phyloP scores from a whole-genome alignment of 2,113 vertebrate genomes.

The Brienomyrus longianalis region DNA sequence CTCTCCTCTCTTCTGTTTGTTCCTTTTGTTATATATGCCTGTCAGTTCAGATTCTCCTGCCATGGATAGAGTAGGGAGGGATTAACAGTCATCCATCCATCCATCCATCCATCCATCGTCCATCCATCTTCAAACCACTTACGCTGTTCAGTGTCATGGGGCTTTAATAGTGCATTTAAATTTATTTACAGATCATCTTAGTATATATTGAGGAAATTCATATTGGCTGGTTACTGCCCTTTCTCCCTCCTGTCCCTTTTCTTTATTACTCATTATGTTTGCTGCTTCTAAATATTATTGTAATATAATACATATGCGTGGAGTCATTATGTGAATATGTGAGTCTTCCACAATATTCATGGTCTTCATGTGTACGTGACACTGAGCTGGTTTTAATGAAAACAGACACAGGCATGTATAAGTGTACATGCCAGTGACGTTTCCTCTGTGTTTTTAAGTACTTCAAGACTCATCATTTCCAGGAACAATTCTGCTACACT shows the following conservation, averaged over 20 bases:
- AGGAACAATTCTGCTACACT: not conserved
- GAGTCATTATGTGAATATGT: not conserved
- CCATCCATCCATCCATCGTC: not conserved
- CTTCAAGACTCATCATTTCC: not conserved
- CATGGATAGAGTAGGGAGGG: not conserved
- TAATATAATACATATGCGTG: not conserved
- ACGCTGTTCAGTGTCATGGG: not conserved
- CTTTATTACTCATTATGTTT: not conserved
- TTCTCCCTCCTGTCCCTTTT: not conserved
- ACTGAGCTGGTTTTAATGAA: not conserved
- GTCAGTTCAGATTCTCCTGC: constrained; percentile 8
- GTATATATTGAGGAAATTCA: not conserved
- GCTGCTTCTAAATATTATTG: not conserved
- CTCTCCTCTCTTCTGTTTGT: constrained; percentile 39
- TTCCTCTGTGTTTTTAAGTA: not conserved
- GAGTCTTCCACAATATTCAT: not conserved
- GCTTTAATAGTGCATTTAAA: not conserved
- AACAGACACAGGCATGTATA: not conserved
- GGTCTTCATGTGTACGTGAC: not conserved
- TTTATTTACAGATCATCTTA: not conserved
- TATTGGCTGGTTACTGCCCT: not conserved
- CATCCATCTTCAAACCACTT: not conserved
- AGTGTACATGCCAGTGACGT: not conserved
- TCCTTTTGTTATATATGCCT: constrained; percentile 29
- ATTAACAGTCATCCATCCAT: not conserved